Conservation (phyloP, 2,888 invertebrate species). For the Luperina testacea region DNA sequence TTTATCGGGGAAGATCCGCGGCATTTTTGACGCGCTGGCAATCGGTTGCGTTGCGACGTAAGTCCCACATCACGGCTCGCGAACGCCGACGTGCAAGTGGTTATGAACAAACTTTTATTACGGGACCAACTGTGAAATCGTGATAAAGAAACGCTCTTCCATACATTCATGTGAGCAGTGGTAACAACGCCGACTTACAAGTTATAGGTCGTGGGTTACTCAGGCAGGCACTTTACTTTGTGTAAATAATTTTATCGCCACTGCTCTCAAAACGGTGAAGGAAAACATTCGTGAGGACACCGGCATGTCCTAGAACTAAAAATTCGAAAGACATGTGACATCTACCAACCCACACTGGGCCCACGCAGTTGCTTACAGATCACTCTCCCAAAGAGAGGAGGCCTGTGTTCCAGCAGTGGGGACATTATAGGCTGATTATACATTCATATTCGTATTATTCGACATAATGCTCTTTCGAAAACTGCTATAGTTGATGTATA, state of each 20-base stretch:
- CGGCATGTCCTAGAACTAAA: neutral
- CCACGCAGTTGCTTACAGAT: neutral
- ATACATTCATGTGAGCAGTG: neutral
- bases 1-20: too few species aligned
- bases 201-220: too few species aligned
- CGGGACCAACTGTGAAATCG: neutral
- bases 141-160: neutral
- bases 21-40: too few species aligned
- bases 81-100: too few species aligned
- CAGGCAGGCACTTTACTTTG: too few species aligned
- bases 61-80: too few species aligned
- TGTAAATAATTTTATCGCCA: too few species aligned
- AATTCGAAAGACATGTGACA: neutral
- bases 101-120: neutral
- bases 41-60: too few species aligned
- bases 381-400: neutral
- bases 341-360: neutral
- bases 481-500: neutral
- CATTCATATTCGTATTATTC: too few species aligned
- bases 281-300: neutral
- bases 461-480: too few species aligned
- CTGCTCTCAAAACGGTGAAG: neutral
- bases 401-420: neutral
- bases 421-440: too few species aligned
- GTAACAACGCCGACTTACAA: neutral